A percentile compares a stretch with the other conserved stretches of the same genome.
Evolutionary conservation across 2,797 vertebrate genomes (phyloP).

Genomic region (Syngnathus acus): DNA sequence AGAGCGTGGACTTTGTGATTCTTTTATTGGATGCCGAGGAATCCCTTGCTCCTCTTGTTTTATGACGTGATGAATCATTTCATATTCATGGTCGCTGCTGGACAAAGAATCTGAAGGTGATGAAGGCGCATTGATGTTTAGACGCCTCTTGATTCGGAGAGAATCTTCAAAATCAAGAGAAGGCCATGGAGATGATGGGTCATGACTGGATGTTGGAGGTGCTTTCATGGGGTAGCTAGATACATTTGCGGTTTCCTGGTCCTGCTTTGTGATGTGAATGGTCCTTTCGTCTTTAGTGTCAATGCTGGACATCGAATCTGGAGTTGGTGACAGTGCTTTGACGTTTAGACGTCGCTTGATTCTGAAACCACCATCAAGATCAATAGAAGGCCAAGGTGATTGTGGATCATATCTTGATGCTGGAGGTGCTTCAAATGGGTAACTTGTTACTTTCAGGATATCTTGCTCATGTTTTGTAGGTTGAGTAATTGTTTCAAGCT

Average conservation of each 20-base stretch:
- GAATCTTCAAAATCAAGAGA: not conserved
- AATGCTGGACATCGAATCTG: conserved; percentile 31
- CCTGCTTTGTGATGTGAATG: not conserved
- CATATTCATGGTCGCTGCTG: conserved; percentile 14
- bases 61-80: conserved; percentile 2
- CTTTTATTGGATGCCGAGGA: not conserved
- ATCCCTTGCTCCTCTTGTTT: not conserved
- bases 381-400: not conserved
- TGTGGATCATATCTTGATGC: not conserved
- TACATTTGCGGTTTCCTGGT: not conserved
- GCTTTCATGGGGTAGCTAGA: not conserved
- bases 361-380: not conserved
- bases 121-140: not conserved
- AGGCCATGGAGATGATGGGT: not conserved
- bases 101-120: not conserved
- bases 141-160: not conserved
- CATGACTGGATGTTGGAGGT: not conserved
- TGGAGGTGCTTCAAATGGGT: not conserved
- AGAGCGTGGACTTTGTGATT: not conserved
- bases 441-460: not conserved
- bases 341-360: conserved; percentile 11
- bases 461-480: not conserved
- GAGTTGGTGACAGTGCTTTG: conserved; percentile 5
- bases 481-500: conserved; percentile 4
- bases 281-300: conserved; percentile 23